Percentiles rank a stretch among this genome's conserved stretches.
These are phyloP conservation scores for Centropristis striata DNA, from an alignment of 2,113 vertebrate species.

Conservation along the genomic window DNA sequence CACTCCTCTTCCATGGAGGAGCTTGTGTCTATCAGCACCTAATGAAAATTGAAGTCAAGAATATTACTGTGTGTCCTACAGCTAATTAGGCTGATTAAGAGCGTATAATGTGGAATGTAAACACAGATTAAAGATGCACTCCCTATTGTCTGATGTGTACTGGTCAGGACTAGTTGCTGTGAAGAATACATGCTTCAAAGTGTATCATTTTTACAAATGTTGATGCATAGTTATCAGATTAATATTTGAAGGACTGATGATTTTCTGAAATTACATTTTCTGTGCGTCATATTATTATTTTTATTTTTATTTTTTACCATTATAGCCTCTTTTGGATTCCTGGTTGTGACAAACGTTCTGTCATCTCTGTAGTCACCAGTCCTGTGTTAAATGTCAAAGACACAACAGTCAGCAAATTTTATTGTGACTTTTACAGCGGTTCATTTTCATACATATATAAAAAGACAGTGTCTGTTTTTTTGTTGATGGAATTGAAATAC, in stretches of 20 bases:
- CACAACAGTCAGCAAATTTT: background rate
- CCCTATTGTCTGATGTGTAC: no score
- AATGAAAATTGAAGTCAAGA: background rate
- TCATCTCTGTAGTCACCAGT: conserved; percentile 60
- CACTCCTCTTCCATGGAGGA: conserved; percentile 73
- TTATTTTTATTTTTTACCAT: conserved; percentile 56
- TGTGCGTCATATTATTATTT: background rate
- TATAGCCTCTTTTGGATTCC: conserved; percentile 73
- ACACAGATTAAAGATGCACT: background rate
- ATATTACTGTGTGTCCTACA: background rate
- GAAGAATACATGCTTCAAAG: no score
- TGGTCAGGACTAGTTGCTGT: no score
- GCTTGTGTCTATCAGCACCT: conserved; percentile 80
- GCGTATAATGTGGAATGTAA: background rate
- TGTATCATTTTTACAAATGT: no score
- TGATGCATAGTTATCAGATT: no score
- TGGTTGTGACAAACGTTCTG: conserved; percentile 57
- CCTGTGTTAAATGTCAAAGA: conserved; percentile 42
- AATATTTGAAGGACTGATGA: no score
- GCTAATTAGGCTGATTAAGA: background rate
- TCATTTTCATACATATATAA: no score
- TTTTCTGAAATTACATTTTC: no score
- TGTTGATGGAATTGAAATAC: no score
- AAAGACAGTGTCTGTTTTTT: no score
- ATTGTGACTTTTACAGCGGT: background rate